Evolutionary conservation across 2,113 vertebrate species (phyloP).

Genomic region (Laticauda colubrina): DNA sequence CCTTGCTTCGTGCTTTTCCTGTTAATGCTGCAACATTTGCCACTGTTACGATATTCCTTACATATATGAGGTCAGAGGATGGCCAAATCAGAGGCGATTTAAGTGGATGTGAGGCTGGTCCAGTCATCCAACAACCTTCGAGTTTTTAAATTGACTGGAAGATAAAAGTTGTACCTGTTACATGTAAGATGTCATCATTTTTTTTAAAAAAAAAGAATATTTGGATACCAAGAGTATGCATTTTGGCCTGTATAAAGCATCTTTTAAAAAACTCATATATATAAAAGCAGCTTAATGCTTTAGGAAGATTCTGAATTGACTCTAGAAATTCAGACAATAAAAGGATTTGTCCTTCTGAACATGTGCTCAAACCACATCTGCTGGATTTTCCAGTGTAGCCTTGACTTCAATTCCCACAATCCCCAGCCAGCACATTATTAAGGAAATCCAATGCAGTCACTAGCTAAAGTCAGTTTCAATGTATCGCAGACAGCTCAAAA

Average conservation of each 20-base stretch:
- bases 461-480: not conserved
- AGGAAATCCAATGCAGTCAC: not conserved
- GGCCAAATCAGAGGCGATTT: slow-evolving; percentile 36
- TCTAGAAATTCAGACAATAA: slow-evolving; percentile 29
- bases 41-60: slow-evolving; percentile 89
- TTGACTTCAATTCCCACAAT: not conserved
- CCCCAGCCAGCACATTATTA: not conserved
- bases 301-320: slow-evolving; percentile 7
- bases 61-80: slow-evolving; percentile 76
- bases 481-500: not conserved
- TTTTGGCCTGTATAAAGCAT: slow-evolving; percentile 35
- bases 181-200: not conserved
- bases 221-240: slow-evolving; percentile 29
- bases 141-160: slow-evolving; percentile 72
- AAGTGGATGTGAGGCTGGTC: slow-evolving; percentile 72
- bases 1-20: slow-evolving; percentile 90
- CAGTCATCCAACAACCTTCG: slow-evolving; percentile 77
- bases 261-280: slow-evolving; percentile 43
- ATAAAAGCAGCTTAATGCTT: slow-evolving; percentile 45
- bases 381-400: not conserved
- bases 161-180: not conserved
- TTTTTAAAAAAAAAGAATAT: not conserved
- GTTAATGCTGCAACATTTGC: slow-evolving; percentile 96
- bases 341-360: slow-evolving; percentile 17
- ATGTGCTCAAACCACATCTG: not conserved